A percentile compares a stretch with the other conserved stretches of the same genome.
These are phyloP conservation scores for Drosophila neutralis DNA, from an alignment of 2,888 invertebrate species.

Conservation along the genomic window DNA sequence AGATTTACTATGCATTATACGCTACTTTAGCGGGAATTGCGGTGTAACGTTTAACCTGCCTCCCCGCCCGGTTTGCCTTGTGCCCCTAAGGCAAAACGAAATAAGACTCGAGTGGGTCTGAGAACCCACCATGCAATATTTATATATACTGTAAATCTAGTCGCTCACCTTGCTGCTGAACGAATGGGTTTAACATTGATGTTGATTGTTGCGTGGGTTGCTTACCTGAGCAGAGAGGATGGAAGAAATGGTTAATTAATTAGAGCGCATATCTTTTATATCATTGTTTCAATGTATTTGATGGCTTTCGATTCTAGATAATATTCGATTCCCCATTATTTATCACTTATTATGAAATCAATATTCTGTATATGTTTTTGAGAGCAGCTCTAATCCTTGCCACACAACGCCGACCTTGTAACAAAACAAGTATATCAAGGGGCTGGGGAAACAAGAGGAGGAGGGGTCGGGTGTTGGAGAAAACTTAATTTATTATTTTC, in stretches of 20 bases:
- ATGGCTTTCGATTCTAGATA: conserved; percentile 6
- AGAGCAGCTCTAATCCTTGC: conserved; percentile 16
- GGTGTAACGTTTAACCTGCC: conserved; percentile 25
- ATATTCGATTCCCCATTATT: neutral
- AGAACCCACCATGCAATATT: conserved; percentile 14
- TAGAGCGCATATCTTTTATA: conserved; percentile 15
- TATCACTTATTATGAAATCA: conserved; percentile 12
- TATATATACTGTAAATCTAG: conserved; percentile 41
- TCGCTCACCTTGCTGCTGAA: conserved; percentile 43
- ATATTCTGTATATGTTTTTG: neutral
- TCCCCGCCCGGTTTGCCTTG: neutral
- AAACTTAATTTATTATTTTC: conserved; percentile 76
- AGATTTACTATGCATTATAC: conserved; percentile 65
- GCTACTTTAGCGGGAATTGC: conserved; percentile 45
- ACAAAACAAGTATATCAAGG: conserved; percentile 2
- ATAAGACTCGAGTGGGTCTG: conserved; percentile 28
- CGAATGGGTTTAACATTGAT: conserved; percentile 43
- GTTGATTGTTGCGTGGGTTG: conserved; percentile 37
- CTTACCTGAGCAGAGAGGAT: conserved; percentile 40
- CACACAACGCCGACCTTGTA: neutral
- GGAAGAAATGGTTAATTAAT: conserved; percentile 39
- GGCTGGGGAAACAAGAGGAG: neutral
- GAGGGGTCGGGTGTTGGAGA: conserved; percentile 3
- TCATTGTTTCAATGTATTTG: conserved; percentile 21
- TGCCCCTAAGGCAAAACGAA: neutral